Evolutionary conservation across 2,888 invertebrate genomes (phyloP).

Genomic region (Lithophane ornitopus): DNA sequence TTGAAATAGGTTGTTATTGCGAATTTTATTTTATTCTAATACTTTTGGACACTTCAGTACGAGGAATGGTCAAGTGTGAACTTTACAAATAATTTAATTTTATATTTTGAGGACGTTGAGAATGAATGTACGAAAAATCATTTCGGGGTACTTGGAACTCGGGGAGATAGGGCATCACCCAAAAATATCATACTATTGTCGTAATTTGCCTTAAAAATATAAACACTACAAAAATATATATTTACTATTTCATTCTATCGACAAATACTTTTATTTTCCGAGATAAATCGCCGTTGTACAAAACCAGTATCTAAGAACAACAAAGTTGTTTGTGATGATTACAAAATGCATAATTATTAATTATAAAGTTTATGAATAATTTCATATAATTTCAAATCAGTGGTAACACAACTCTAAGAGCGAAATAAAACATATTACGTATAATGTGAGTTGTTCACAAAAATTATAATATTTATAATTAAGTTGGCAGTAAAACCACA

Average conservation of each 20-base stretch:
- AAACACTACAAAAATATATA: constrained; percentile 53
- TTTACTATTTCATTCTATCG: constrained; percentile 7
- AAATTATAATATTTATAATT: constrained; percentile 39
- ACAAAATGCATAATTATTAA: constrained; percentile 56
- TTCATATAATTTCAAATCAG: constrained; percentile 62
- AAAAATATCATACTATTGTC: neutral
- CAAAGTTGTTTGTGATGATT: constrained; percentile 50
- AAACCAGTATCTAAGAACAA: constrained; percentile 44
- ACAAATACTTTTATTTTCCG: neutral
- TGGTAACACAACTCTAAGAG: constrained; percentile 69
- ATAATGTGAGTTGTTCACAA: constrained; percentile 50
- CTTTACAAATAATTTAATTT: too few relatives aligned
- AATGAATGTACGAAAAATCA: too few relatives aligned
- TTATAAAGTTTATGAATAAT: constrained; percentile 51
- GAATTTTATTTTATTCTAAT: too few relatives aligned
- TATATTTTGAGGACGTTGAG: too few relatives aligned
- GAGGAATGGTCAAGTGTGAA: too few relatives aligned
- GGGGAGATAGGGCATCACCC: neutral
- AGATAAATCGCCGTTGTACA: constrained; percentile 48
- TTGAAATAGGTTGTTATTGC: neutral
- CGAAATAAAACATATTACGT: constrained; percentile 63
- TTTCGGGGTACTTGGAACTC: too few relatives aligned
- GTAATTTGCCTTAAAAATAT: constrained; percentile 11
- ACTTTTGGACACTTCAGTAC: too few relatives aligned
- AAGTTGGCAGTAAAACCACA: constrained; percentile 58